Conservation (phyloP, 2,113 vertebrate genomes). For the Lutjanus erythropterus region DNA sequence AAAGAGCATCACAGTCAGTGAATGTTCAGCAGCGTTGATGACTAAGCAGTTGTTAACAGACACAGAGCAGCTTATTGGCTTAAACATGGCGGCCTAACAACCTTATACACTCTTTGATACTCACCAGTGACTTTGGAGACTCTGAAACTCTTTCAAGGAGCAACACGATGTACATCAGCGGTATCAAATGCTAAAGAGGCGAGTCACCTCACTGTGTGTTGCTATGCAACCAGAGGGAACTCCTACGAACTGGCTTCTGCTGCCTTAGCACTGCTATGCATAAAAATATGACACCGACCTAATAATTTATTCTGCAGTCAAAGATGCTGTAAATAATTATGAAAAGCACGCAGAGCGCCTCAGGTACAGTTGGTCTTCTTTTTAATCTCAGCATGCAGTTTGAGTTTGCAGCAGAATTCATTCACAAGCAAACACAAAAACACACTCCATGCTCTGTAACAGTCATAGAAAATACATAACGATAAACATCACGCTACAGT, state of each 20-base stretch:
- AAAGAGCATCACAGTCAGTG: slow-evolving; percentile 73
- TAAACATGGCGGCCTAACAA: slow-evolving; percentile 29
- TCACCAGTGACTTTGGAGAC: not conserved
- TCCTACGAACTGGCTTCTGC: slow-evolving; percentile 32
- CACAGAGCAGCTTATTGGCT: slow-evolving; percentile 56
- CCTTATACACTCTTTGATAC: slow-evolving; percentile 10
- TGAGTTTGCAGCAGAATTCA: slow-evolving; percentile 6
- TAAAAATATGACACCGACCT: slow-evolving; percentile 38
- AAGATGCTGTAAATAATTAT: slow-evolving; percentile 27
- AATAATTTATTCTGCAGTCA: slow-evolving; percentile 34
- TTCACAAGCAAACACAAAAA: slow-evolving; percentile 31
- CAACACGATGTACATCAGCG: slow-evolving; percentile 24
- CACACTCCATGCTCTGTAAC: slow-evolving; percentile 1
- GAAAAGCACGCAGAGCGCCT: not conserved
- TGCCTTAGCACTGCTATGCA: slow-evolving; percentile 39
- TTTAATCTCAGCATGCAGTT: not conserved
- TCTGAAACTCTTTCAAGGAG: slow-evolving; percentile 28
- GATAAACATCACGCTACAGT: slow-evolving; percentile 5
- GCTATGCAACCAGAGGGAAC: slow-evolving; percentile 61
- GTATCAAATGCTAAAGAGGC: slow-evolving; percentile 45
- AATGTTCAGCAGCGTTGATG: slow-evolving; percentile 66
- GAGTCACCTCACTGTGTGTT: slow-evolving; percentile 54
- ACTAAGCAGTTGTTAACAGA: slow-evolving; percentile 65
- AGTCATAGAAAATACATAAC: slow-evolving; percentile 9
- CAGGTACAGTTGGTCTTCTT: slow-evolving; percentile 14